Evolutionary conservation across 2,888 invertebrate species (phyloP).

Genomic region (Herminia tarsipennalis): DNA sequence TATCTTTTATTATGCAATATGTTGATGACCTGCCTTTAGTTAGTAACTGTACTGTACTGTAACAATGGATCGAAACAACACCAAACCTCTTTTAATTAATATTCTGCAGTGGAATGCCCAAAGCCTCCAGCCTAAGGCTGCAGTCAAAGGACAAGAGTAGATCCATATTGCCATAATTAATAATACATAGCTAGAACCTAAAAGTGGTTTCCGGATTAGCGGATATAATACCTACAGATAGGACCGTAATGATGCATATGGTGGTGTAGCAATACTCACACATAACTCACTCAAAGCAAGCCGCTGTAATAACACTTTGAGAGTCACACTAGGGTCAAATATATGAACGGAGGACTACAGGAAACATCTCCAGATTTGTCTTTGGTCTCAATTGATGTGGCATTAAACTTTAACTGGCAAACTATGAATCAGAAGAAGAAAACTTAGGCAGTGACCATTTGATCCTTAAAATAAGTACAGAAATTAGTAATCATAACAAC

Average conservation of each 20-base stretch:
- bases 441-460: slow-evolving; percentile 2
- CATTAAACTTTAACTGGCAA: not conserved
- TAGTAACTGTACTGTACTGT: not conserved
- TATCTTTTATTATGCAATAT: not conserved
- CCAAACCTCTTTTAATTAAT: not conserved
- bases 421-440: not conserved
- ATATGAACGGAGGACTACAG: too few relatives aligned
- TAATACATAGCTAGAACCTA: slow-evolving; percentile 2
- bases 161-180: not conserved
- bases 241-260: slow-evolving; percentile 3
- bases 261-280: not conserved
- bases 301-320: too few relatives aligned
- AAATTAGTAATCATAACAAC: not conserved
- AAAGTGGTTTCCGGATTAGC: not conserved
- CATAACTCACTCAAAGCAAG: not conserved
- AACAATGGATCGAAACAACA: slow-evolving; percentile 1
- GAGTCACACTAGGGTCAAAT: too few relatives aligned
- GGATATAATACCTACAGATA: slow-evolving; percentile 1
- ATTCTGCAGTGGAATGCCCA: slow-evolving; percentile 8
- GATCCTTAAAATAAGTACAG: not conserved
- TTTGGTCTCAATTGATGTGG: too few relatives aligned
- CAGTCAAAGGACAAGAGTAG: not conserved
- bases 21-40: not conserved
- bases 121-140: slow-evolving; percentile 1
- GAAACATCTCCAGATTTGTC: too few relatives aligned